phyloP scores from a whole-genome alignment of 1,140 invertebrate species.

The Drosophila nikananu region DNA sequence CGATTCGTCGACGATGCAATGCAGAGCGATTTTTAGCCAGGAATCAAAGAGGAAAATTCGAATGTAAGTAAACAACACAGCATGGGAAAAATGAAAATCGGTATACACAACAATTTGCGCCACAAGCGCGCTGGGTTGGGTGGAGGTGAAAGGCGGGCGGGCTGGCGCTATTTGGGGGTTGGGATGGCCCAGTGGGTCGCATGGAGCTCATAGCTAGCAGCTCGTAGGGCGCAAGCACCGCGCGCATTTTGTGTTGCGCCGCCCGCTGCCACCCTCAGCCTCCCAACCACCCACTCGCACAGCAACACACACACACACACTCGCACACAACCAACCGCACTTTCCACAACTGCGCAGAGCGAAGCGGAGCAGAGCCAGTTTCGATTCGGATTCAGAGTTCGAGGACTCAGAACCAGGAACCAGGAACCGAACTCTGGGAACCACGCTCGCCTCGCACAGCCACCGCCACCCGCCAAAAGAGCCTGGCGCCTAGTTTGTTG shows the following conservation, averaged over 20 bases:
- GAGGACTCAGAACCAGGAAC: slow-evolving; percentile 18
- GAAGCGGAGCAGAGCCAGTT: slow-evolving; percentile 42
- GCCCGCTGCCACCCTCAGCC: slow-evolving; percentile 41
- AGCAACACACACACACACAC: background rate
- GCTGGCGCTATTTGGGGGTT: slow-evolving; percentile 38
- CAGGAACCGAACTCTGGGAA: slow-evolving; percentile 40
- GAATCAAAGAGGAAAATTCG: slow-evolving; percentile 76
- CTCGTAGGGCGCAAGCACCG: slow-evolving; percentile 68
- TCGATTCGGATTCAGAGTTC: slow-evolving; percentile 35
- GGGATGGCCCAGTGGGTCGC: slow-evolving; percentile 54
- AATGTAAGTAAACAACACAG: slow-evolving; percentile 83
- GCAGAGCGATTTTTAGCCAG: slow-evolving; percentile 49
- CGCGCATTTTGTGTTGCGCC: slow-evolving; percentile 78
- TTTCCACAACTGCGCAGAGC: slow-evolving; percentile 67
- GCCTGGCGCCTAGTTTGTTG: slow-evolving; percentile 40
- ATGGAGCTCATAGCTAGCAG: slow-evolving; percentile 35
- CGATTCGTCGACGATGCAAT: slow-evolving; percentile 24
- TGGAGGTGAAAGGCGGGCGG: slow-evolving; percentile 12
- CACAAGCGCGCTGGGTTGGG: slow-evolving; percentile 60
- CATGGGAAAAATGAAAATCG: slow-evolving; percentile 83
- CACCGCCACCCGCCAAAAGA: slow-evolving; percentile 44
- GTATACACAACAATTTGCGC: slow-evolving; percentile 84
- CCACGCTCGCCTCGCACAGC: slow-evolving; percentile 56
- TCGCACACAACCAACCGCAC: slow-evolving; percentile 30
- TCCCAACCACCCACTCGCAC: slow-evolving; percentile 33